A percentile compares a stretch with the other conserved stretches of the same genome.
These are phyloP conservation scores for Drosophila nigrodunni DNA, from an alignment of 1,140 invertebrate species.

Conservation along the genomic window DNA sequence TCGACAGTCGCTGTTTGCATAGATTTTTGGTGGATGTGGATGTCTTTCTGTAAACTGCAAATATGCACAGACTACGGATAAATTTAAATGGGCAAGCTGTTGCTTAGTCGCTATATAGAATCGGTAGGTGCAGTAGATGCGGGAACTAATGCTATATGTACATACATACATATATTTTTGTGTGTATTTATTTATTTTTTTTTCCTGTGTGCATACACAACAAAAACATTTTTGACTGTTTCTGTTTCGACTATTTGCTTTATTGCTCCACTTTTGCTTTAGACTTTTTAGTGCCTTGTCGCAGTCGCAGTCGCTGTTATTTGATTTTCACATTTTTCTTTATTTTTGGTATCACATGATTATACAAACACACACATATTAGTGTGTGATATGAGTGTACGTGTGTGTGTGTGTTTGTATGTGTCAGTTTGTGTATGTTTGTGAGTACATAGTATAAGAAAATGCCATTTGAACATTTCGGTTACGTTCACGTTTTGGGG, in stretches of 20 bases:
- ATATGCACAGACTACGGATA: not conserved
- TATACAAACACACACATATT: constrained; percentile 61
- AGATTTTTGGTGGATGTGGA: constrained; percentile 31
- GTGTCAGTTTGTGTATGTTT: not conserved
- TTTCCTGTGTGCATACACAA: constrained; percentile 44
- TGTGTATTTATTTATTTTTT: not conserved
- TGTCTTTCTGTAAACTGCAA: constrained; percentile 41
- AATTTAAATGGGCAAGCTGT: constrained; percentile 37
- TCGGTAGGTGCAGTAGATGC: not conserved
- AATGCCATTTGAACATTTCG: constrained; percentile 73
- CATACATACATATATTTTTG: constrained; percentile 10
- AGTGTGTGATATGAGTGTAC: constrained; percentile 9
- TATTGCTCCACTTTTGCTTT: constrained; percentile 82
- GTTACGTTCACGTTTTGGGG: constrained; percentile 61
- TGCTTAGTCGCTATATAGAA: not conserved
- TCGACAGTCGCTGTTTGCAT: constrained; percentile 50
- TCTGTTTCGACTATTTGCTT: constrained; percentile 66
- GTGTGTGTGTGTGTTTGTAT: constrained; percentile 3
- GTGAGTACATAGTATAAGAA: constrained; percentile 44
- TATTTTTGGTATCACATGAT: constrained; percentile 82
- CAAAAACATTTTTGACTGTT: constrained; percentile 44
- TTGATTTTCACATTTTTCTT: constrained; percentile 83
- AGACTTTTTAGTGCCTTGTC: constrained; percentile 76
- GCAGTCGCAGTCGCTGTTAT: constrained; percentile 63
- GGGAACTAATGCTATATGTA: constrained; percentile 9